Conservation (phyloP, 1,140 invertebrate species). For the Phymorhynchus buccinoides region DNA sequence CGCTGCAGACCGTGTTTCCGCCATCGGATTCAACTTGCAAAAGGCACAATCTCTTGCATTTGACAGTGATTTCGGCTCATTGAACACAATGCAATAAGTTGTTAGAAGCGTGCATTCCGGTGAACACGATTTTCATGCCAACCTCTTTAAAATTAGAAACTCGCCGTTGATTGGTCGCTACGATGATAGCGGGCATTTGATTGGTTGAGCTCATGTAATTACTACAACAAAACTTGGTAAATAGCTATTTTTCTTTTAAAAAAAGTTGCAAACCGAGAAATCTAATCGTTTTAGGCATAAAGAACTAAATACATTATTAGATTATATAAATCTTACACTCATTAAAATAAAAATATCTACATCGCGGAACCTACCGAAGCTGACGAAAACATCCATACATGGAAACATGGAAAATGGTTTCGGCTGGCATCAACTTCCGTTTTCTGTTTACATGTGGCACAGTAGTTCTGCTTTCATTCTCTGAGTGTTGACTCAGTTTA, state of each 20-base stretch:
- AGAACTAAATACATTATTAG: too few species aligned
- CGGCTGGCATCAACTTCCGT: neutral
- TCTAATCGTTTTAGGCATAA: neutral
- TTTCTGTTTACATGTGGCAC: neutral
- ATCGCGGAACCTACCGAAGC: neutral
- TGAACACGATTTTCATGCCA: slow-evolving; percentile 16
- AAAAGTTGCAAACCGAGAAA: neutral
- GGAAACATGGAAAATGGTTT: neutral
- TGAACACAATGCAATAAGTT: neutral
- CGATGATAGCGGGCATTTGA: neutral
- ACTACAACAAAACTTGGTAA: neutral
- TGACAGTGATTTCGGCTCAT: neutral
- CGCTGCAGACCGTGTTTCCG: slow-evolving; percentile 31
- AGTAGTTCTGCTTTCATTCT: neutral
- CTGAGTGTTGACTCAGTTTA: neutral
- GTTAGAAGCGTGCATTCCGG: neutral
- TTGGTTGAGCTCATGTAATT: neutral
- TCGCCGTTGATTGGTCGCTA: slow-evolving; percentile 10
- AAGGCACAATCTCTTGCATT: neutral
- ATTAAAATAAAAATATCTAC: neutral
- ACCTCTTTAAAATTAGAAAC: slow-evolving; percentile 24
- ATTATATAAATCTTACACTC: neutral
- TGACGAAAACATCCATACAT: slow-evolving; percentile 1
- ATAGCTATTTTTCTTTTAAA: neutral
- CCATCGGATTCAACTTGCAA: slow-evolving; percentile 20